Evolutionary conservation across 2,797 vertebrate genomes (phyloP).

Genomic region (Acipenser oxyrinchus): DNA sequence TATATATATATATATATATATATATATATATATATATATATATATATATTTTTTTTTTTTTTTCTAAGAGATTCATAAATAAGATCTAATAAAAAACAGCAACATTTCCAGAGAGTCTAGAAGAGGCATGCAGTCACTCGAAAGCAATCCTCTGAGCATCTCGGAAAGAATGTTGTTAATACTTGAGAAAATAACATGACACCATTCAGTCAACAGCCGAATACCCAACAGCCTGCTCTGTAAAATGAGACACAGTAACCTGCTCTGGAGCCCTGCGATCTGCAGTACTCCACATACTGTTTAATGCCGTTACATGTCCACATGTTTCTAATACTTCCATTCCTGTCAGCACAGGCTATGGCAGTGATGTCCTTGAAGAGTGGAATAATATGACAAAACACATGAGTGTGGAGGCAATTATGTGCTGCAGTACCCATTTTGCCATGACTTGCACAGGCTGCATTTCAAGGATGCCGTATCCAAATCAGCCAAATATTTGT

Average conservation of each 20-base stretch:
- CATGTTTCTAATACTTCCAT: conserved; percentile 52
- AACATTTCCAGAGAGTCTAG: too few species aligned
- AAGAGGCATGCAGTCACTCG: too few species aligned
- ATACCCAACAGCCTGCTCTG: conserved; percentile 22
- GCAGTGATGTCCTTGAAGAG: conserved; percentile 53
- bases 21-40: too few species aligned
- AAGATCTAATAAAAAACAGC: too few species aligned
- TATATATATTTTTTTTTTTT: too few species aligned
- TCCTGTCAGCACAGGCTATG: conserved; percentile 48
- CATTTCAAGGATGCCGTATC: conserved; percentile 66
- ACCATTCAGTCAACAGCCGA: conserved; percentile 10
- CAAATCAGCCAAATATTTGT: conserved; percentile 61
- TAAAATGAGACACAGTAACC: conserved; percentile 23
- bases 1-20: too few species aligned
- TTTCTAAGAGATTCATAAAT: too few species aligned
- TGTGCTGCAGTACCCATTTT: conserved; percentile 54
- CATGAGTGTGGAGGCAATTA: conserved; percentile 64
- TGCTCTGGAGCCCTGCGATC: conserved; percentile 33
- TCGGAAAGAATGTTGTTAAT: not conserved
- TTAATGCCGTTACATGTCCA: conserved; percentile 45
- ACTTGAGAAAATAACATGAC: not conserved
- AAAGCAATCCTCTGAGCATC: too few species aligned
- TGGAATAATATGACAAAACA: conserved; percentile 57
- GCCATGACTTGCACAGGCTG: conserved; percentile 53
- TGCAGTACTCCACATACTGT: conserved; percentile 40